A percentile compares a stretch with the other conserved stretches of the same genome.
Evolutionary conservation across 2,797 vertebrate species (phyloP).

Genomic region (Lithobates sylvaticus): DNA sequence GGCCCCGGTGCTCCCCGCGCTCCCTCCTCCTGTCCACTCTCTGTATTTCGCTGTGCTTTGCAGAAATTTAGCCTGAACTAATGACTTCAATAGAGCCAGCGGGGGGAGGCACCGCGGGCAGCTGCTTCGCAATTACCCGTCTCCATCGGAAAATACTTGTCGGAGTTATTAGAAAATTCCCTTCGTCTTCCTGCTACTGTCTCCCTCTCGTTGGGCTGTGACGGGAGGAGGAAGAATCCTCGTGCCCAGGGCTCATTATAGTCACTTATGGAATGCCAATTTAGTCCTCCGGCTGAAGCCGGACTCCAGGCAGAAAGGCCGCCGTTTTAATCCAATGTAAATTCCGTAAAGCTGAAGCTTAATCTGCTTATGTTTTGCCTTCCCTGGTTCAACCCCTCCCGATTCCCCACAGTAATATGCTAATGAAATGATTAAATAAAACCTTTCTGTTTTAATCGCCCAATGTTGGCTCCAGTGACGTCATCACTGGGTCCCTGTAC

Average conservation of each 20-base stretch:
- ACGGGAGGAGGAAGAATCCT: neutral
- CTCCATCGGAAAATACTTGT: slow-evolving; percentile 36
- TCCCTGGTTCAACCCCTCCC: too few relatives aligned
- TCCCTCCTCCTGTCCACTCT: slow-evolving; percentile 1
- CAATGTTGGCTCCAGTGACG: too few relatives aligned
- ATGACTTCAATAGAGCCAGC: slow-evolving; percentile 39
- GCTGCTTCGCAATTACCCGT: slow-evolving; percentile 26
- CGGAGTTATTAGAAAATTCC: slow-evolving; percentile 16
- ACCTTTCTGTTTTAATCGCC: too few relatives aligned
- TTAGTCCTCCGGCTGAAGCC: too few relatives aligned
- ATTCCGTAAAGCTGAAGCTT: too few relatives aligned
- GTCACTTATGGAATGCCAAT: neutral
- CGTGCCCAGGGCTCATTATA: neutral
- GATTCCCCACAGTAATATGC: too few relatives aligned
- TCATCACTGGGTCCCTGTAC: too few relatives aligned
- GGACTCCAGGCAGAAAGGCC: too few relatives aligned
- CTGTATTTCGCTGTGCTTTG: slow-evolving; percentile 38
- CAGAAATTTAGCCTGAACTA: slow-evolving; percentile 43
- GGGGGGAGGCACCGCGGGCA: slow-evolving; percentile 12
- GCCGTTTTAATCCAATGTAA: too few relatives aligned
- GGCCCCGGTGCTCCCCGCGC: too few relatives aligned
- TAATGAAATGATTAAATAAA: too few relatives aligned
- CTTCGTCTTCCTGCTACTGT: neutral
- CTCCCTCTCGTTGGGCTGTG: neutral
- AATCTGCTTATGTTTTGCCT: too few relatives aligned